A percentile compares a stretch with the other conserved stretches of the same genome.
Conservation (phyloP, 2,113 vertebrate species). For the Tragulus kanchil region DNA sequence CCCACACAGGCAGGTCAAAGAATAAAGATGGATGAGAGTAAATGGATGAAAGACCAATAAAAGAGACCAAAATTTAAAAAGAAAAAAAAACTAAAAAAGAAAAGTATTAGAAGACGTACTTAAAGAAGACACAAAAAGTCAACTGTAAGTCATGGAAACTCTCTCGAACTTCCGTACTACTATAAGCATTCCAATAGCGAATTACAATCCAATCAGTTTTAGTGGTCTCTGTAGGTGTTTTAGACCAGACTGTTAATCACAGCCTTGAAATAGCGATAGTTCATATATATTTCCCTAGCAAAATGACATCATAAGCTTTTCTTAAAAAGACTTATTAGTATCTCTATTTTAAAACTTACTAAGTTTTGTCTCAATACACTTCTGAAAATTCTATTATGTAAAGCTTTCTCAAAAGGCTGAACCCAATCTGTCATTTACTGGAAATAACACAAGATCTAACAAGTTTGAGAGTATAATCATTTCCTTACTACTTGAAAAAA, state of each 20-base stretch:
- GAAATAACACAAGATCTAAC: not conserved
- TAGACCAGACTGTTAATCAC: constrained; percentile 3
- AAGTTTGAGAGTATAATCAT: constrained; percentile 23
- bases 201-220: constrained; percentile 14
- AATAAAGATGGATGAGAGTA: too few species aligned
- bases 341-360: constrained; percentile 40
- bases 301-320: not conserved
- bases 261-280: not conserved
- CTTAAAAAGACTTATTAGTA: constrained; percentile 4
- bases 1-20: too few species aligned
- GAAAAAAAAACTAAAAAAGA: too few species aligned
- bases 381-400: constrained; percentile 41
- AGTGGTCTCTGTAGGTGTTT: not conserved
- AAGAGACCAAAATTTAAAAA: too few species aligned
- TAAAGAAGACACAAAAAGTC: constrained; percentile 14
- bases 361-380: constrained; percentile 33
- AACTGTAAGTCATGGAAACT: not conserved
- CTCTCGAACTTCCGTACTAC: not conserved
- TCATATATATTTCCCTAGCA: constrained; percentile 27
- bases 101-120: constrained; percentile 11
- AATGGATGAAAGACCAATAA: too few species aligned
- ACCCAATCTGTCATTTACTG: not conserved
- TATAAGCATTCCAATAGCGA: not conserved
- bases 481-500: constrained; percentile 37
- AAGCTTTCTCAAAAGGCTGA: constrained; percentile 50